phyloP scores from a whole-genome alignment of 2,797 vertebrate genomes.

The Paguma larvata region DNA sequence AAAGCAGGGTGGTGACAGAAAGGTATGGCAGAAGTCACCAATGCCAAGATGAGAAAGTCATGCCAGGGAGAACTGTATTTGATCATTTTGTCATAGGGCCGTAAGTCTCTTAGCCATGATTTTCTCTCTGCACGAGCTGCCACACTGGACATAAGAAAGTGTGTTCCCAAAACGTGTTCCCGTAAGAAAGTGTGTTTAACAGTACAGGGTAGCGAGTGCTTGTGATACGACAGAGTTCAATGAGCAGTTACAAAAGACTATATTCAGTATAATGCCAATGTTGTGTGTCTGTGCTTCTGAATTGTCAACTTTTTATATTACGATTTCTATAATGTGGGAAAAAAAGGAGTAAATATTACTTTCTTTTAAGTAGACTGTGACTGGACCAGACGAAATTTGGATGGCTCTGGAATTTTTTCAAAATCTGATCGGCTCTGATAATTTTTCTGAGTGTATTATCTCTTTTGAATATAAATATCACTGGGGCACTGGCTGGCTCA shows the following conservation, averaged over 20 bases:
- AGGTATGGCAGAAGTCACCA: neutral
- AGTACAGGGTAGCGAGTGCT: too few relatives aligned
- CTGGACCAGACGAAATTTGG: neutral
- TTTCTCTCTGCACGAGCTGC: neutral
- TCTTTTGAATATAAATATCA: neutral
- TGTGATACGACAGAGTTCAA: neutral
- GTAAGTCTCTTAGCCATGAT: neutral
- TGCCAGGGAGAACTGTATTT: neutral
- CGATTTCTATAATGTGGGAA: neutral
- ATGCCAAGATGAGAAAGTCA: neutral
- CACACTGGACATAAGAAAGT: neutral
- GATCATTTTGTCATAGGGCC: neutral
- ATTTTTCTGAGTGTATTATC: neutral
- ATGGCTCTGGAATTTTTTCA: neutral
- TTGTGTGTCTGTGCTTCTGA: neutral
- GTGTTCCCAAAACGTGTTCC: neutral
- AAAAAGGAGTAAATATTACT: neutral
- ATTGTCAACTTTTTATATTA: neutral
- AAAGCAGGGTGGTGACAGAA: neutral
- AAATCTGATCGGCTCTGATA: neutral
- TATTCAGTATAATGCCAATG: neutral
- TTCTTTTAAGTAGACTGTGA: neutral
- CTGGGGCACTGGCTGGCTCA: neutral
- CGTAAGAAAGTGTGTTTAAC: too few relatives aligned
- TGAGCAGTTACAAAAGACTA: neutral